These are phyloP conservation scores for Cryptotermes secundus DNA, from an alignment of 1,140 invertebrate genomes.

Conservation along the genomic window DNA sequence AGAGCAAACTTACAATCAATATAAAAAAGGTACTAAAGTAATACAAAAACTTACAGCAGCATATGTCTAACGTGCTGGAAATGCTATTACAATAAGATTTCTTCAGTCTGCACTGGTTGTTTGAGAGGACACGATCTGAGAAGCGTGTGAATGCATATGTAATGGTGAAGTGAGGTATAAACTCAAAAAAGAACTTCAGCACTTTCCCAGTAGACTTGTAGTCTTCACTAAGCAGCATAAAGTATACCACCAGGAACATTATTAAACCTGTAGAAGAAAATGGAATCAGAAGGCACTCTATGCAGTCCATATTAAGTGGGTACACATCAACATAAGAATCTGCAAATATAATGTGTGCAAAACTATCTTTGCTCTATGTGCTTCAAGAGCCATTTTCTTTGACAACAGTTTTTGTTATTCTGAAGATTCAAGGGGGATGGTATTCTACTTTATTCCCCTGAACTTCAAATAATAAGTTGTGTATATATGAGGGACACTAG, in stretches of 20 bases:
- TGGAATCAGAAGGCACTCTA: background rate
- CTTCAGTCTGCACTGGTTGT: slow-evolving; percentile 25
- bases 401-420: no score
- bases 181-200: background rate
- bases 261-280: slow-evolving; percentile 19
- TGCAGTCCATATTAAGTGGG: background rate
- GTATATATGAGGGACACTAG: no score
- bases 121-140: background rate
- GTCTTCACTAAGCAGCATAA: background rate
- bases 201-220: background rate
- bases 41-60: background rate
- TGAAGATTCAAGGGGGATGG: no score
- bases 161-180: slow-evolving; percentile 23
- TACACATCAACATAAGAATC: background rate
- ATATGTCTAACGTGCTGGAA: background rate
- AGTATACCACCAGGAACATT: slow-evolving; percentile 27
- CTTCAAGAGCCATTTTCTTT: no score
- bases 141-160: slow-evolving; percentile 13
- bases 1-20: no score
- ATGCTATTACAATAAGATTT: background rate
- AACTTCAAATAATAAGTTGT: no score
- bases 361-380: no score
- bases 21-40: no score
- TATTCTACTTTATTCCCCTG: no score
- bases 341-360: no score